Base-by-base conservation (phyloP, 2,113 vertebrate species). In the Muntiacus muntjak region DNA sequence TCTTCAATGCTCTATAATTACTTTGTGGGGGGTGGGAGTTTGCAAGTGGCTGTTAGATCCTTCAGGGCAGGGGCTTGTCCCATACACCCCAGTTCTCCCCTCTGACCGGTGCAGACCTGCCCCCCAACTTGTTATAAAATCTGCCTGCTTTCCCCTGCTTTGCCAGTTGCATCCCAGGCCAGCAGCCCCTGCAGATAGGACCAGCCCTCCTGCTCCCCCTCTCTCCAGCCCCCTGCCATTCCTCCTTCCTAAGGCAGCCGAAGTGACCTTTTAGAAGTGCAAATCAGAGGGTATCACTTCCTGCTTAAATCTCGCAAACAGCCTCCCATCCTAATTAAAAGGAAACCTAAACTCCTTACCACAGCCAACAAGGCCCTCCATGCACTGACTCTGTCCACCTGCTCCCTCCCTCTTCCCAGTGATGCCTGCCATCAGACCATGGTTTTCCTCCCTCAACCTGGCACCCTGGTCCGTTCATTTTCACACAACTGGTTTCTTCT, bases 181-280 rank as follows among this genome's bases (percentile, higher is more conserved):
- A 60, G 52, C 50, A 36, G 50, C 36, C 74, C 62, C 71, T 15
- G 15, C 4, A 45, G 28, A n/a, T 12, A 55, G 10, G 43, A n/a
- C 50, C 5, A 1, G 45, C 5, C 52, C 74, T 67, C 86, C 89
- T 74, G 47, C n/a, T 55, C 25, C 54, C n/a, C 0, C 1, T 33
- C 21, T 17, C 36, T 23, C 33, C 15, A 1, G 5, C 13, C 23
- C n/a, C 10, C 62, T 47, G 25, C 45, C 67, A 95, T 87, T 58
- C 58, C 58, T 57, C 90, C 62, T 79, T 64, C 82, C 17, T 1
- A 47, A 50, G 76, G 94, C 62, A 81, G 64, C 52, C 91, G 52
- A 58, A 87, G 57, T 55, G 94, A 90, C 97, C 95, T 98, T 95
- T 91, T 62, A 91, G 91, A 91, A 95, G 93, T 95, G 89, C 82